Evolutionary conservation across 2,888 invertebrate genomes (phyloP).

Genomic region (Erebia palarica): DNA sequence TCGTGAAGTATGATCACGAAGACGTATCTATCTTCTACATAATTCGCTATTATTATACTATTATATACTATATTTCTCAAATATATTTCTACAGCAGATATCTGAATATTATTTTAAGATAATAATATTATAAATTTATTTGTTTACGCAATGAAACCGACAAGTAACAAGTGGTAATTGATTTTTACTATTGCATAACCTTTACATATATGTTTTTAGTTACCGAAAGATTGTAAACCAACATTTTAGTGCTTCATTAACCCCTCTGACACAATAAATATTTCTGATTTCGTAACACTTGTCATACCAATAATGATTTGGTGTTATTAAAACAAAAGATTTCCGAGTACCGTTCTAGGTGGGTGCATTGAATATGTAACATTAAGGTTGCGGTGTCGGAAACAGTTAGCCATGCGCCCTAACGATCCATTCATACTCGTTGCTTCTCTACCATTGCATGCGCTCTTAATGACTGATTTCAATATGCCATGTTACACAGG

Average conservation of each 20-base stretch:
- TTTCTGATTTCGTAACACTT: constrained; percentile 20
- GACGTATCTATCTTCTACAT: too few species aligned
- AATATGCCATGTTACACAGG: constrained; percentile 25
- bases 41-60: too few species aligned
- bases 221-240: constrained; percentile 1
- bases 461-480: constrained; percentile 31
- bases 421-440: constrained; percentile 74
- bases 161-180: constrained; percentile 7
- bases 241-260: constrained; percentile 12
- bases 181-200: constrained; percentile 1
- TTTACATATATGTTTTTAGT: constrained; percentile 2
- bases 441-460: constrained; percentile 24
- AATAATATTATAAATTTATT: not conserved
- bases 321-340: constrained; percentile 33
- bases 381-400: constrained; percentile 52
- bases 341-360: constrained; percentile 31
- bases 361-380: constrained; percentile 27
- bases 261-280: constrained; percentile 7
- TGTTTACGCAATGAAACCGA: not conserved
- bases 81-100: too few species aligned
- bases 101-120: too few species aligned
- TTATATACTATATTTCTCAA: too few species aligned
- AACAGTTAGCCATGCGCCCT: constrained; percentile 58
- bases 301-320: constrained; percentile 12
- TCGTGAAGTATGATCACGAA: too few species aligned